Evolutionary conservation across 1,140 invertebrate species (phyloP), one percentile per base, ranked within the genome.

Genomic region (Neodiprion pinetum): DNA sequence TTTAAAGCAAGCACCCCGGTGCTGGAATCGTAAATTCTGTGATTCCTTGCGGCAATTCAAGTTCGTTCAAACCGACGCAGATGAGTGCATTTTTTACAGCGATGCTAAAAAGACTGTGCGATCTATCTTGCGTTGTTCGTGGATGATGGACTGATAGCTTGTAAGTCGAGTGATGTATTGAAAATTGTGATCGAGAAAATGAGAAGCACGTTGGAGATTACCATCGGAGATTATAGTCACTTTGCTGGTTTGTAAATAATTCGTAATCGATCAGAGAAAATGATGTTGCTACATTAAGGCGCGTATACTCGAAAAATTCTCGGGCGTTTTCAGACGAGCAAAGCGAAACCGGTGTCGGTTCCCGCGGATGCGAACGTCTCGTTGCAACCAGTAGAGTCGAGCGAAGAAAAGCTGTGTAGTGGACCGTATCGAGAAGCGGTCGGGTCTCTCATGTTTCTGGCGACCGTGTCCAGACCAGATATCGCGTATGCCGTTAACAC

Each of bases 381-480:
- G 7, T 7, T 70, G 10, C 7, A 69, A 12, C 73, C 71, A 65
- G 72, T 49, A 21, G 67, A 69, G 23, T n/a, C 67, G 11, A 11
- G 17, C 1, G 40, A 69, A 17, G 67, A 69, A 17, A 47, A 23
- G 23, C 67, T 23, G 23, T 14, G 23, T 61, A n/a, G 66, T 14
- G 69, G 80, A 9, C 23, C 65, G 50, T 85, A 76, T 69, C 76
- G 76, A 40, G 73, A 84, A 61, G 61, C 78, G 8, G 76, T 84
- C 10, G 83, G 83, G 47, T 68, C 72, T 48, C 74, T 87, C 10
- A 70, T 86, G 65, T 86, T 85, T 77, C 66, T 84, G 10, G 70
- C 80, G 10, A 70, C 72, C 12, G 67, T 74, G 7, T 80, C 85
- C 7, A 53, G 86, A 50, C 84, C 83, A 53, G 86, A 87, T 77